Conservation (phyloP, 2,113 vertebrate genomes). For the Corydoras maculifer region DNA sequence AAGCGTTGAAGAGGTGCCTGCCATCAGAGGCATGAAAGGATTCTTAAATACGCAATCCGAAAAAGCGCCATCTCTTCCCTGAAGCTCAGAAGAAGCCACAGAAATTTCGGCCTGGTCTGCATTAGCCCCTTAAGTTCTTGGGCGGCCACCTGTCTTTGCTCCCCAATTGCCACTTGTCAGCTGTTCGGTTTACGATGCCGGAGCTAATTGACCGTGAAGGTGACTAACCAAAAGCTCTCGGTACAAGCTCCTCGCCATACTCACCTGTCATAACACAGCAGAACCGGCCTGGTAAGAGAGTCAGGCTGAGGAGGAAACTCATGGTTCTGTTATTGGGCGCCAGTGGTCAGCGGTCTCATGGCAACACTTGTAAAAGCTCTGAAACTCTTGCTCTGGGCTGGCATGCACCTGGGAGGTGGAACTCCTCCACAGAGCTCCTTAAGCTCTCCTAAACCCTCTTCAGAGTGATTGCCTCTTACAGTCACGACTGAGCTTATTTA, state of each 20-base stretch:
- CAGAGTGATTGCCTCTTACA: constrained; percentile 35
- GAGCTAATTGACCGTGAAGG: constrained; percentile 58
- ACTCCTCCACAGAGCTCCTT: constrained; percentile 24
- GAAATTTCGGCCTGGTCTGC: constrained; percentile 37
- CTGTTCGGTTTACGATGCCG: constrained; percentile 46
- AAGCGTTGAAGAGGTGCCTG: constrained; percentile 8
- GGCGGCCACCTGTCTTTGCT: constrained; percentile 46
- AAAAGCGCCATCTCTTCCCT: constrained; percentile 27
- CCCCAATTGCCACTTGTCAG: constrained; percentile 49
- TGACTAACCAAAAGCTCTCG: constrained; percentile 55
- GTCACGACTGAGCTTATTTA: constrained; percentile 45
- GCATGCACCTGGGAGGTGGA: neutral
- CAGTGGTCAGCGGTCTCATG: neutral
- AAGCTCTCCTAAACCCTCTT: constrained; percentile 31
- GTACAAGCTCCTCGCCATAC: constrained; percentile 49
- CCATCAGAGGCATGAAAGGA: constrained; percentile 1
- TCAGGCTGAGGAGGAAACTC: neutral
- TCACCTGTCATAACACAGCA: constrained; percentile 51
- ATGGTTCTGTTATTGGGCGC: constrained; percentile 5
- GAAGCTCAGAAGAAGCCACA: constrained; percentile 27
- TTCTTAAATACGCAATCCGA: constrained; percentile 17
- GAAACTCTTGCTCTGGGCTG: constrained; percentile 3
- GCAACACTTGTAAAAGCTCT: constrained; percentile 6
- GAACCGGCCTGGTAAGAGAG: constrained; percentile 21
- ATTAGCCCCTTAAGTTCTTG: constrained; percentile 34